Conservation (phyloP, 2,888 invertebrate genomes). For the Serrognathus titanus region DNA sequence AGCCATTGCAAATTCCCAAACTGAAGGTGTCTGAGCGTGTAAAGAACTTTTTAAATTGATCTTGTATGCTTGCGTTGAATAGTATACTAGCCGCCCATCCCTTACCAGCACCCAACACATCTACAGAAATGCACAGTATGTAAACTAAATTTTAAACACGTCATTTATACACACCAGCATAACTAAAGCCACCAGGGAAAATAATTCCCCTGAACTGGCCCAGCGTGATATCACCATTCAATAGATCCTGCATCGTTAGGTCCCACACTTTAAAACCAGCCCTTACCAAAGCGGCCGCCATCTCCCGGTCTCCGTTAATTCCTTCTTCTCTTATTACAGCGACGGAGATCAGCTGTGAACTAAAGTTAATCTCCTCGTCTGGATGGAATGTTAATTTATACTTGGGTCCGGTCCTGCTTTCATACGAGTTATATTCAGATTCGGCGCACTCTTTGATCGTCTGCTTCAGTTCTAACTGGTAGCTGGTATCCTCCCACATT, state of each 20-base stretch:
- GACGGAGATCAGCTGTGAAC: slow-evolving; percentile 55
- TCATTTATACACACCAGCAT: slow-evolving; percentile 66
- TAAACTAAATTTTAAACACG: too few species aligned
- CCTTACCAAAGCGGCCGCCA: slow-evolving; percentile 85
- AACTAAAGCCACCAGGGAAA: slow-evolving; percentile 99
- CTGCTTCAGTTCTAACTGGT: slow-evolving; percentile 81
- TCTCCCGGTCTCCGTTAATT: slow-evolving; percentile 95
- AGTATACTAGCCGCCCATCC: slow-evolving; percentile 95
- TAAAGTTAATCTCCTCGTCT: slow-evolving; percentile 50
- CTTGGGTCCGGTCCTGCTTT: slow-evolving; percentile 64
- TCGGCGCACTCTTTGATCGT: slow-evolving; percentile 74
- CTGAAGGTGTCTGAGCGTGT: slow-evolving; percentile 82
- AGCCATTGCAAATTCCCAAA: slow-evolving; percentile 97
- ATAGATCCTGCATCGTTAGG: slow-evolving; percentile 89
- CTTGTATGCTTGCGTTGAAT: slow-evolving; percentile 70
- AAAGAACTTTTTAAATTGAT: slow-evolving; percentile 74
- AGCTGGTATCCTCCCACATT: slow-evolving; percentile 96
- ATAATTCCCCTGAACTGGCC: slow-evolving; percentile 84
- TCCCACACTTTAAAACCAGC: slow-evolving; percentile 93
- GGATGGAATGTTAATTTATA: slow-evolving; percentile 73
- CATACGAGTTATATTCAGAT: slow-evolving; percentile 73
- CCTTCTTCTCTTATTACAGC: slow-evolving; percentile 97
- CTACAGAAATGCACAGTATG: slow-evolving; percentile 47
- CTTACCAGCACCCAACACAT: slow-evolving; percentile 94
- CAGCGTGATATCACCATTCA: slow-evolving; percentile 65